Evolutionary conservation across 1,140 invertebrate species (phyloP).

Genomic region (Solen grandis): DNA sequence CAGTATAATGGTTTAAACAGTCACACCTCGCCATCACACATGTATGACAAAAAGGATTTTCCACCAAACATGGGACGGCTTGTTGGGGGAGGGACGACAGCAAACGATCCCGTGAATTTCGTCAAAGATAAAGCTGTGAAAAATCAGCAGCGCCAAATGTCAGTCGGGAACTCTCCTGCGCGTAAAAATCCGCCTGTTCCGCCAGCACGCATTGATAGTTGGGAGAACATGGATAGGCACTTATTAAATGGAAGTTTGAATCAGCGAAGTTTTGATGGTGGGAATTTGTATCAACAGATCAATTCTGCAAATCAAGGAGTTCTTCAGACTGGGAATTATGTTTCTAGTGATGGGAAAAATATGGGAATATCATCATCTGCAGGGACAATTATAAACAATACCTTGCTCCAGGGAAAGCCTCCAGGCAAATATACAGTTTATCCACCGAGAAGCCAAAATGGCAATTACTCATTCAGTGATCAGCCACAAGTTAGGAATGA

Average conservation of each 20-base stretch:
- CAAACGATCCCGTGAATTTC: too few species aligned
- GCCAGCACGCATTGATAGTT: conserved; percentile 48
- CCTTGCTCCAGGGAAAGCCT: not conserved
- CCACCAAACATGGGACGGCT: too few species aligned
- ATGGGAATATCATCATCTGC: not conserved
- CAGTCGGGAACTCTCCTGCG: not conserved
- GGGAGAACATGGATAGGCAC: conserved; percentile 51
- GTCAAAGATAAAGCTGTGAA: too few species aligned
- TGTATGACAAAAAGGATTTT: conserved; percentile 40
- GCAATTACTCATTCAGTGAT: not conserved
- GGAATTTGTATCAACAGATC: not conserved
- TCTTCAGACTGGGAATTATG: not conserved
- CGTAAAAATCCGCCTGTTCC: conserved; percentile 24
- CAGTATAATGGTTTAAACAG: too few species aligned
- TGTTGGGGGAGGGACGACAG: too few species aligned
- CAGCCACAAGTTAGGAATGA: not conserved
- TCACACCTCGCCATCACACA: conserved; percentile 23
- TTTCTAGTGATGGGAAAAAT: not conserved
- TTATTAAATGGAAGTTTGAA: not conserved
- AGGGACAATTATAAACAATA: not conserved
- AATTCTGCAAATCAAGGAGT: not conserved
- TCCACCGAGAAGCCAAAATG: not conserved
- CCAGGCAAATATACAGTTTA: not conserved
- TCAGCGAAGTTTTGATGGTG: not conserved
- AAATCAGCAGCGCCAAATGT: too few species aligned